Base-by-base conservation (phyloP, 2,888 invertebrate species). In the Drosophila eohydei region DNA sequence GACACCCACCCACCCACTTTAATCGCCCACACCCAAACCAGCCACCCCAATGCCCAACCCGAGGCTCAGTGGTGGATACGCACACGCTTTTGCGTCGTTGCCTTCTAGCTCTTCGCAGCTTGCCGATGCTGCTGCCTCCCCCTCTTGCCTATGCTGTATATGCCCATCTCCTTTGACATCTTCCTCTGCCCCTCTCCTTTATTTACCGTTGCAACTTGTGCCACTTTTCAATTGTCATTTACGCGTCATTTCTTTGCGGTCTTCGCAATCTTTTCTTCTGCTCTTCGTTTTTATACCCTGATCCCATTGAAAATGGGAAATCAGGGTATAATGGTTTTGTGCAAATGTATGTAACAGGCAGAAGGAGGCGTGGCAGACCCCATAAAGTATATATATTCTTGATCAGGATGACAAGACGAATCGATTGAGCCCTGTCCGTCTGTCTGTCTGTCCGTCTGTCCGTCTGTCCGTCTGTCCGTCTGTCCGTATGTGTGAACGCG, bases 41-140 rank as follows among this genome's bases (percentile, higher is more conserved):
- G 64, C 40, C 60, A 71, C 50, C 54, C 32, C 34, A 56, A n/a
- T 64, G 58, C 69, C 46, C 59, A 56, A 36, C 60, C 50, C 41
- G 66, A 55, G 72, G 46, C 74, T 76, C 36, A 70, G 69, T 80
- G 78, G 72, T 89, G 81, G 71, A 78, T 74, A 87, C 84, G 84
- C 83, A 87, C 81, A 72, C 70, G 71, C 87, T 89, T 84, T 84
- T 84, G 84, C 87, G 83, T 81, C 68, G 83, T 82, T 72, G 63
- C 65, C 64, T 32, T 50, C 32, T 50, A 52, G 48, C 60, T 59
- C 28, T n/a, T 38, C 40, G 51, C 60, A 61, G 62, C 58, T 63
- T 80, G 56, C 59, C 65, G 65, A 28, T 46, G 26, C 48, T 70
- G 80, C 80, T 78, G 68, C 28, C 70, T 34, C 26, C 16, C 28